A percentile compares a stretch with the other conserved stretches of the same genome.
Conservation (phyloP, 2,113 vertebrate species). For the Semnopithecus entellus region DNA sequence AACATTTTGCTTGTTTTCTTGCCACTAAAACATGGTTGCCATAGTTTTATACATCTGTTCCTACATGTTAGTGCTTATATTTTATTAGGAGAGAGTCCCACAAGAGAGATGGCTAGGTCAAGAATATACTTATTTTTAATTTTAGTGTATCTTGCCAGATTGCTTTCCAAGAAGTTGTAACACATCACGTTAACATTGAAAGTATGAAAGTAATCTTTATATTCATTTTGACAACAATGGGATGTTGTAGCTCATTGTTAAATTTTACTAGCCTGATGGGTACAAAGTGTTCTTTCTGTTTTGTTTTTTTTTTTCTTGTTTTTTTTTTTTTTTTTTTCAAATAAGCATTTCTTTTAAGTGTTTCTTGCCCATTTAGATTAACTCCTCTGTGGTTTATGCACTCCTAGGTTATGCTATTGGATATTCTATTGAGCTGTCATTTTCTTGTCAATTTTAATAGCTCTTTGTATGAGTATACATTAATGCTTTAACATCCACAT, state of each 20-base stretch:
- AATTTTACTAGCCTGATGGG: not conserved
- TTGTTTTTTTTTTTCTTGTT: not conserved
- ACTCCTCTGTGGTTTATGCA: not conserved
- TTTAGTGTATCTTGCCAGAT: not conserved
- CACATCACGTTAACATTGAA: not conserved
- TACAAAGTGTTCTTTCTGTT: not conserved
- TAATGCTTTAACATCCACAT: not conserved
- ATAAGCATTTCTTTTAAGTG: not conserved
- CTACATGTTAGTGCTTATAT: not conserved
- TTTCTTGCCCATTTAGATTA: not conserved
- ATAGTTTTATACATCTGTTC: not conserved
- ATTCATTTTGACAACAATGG: conserved; percentile 1
- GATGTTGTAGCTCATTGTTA: not conserved
- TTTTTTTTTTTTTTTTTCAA: not conserved
- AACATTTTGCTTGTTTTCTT: not conserved
- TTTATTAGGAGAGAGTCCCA: not conserved
- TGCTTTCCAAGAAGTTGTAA: not conserved
- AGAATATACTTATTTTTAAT: conserved; percentile 29
- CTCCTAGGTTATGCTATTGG: not conserved
- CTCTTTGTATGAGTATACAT: not conserved
- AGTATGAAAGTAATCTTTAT: conserved; percentile 22
- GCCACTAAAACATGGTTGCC: not conserved
- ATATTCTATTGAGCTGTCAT: not conserved
- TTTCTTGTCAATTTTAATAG: not conserved
- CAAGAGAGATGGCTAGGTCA: not conserved